These are phyloP conservation scores for Rachycentron canadum DNA, from an alignment of 2,797 vertebrate species.

Conservation along the genomic window DNA sequence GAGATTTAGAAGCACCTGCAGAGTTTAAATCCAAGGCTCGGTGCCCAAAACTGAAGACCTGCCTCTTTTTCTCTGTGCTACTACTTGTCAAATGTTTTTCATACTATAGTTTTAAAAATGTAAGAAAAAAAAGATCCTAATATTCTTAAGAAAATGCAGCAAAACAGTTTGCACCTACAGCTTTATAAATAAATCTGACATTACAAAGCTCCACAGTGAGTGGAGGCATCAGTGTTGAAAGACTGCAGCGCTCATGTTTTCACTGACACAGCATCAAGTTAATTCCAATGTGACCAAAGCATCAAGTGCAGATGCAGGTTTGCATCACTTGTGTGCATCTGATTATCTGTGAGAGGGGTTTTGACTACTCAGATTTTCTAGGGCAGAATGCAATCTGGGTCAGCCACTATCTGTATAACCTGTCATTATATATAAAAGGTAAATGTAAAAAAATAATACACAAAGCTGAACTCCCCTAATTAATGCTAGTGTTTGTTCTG, in stretches of 20 bases:
- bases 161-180: conserved; percentile 20
- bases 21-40: conserved; percentile 14
- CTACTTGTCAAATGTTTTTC: conserved; percentile 8
- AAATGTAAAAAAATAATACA: conserved; percentile 4
- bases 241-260: conserved; percentile 15
- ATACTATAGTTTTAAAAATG: background rate
- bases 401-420: background rate
- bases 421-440: background rate
- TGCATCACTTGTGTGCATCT: background rate
- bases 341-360: background rate
- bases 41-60: conserved; percentile 18
- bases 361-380: background rate
- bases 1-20: conserved; percentile 43
- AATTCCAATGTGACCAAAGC: conserved; percentile 7
- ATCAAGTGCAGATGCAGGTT: conserved; percentile 27
- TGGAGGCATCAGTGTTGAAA: background rate
- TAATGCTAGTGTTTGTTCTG: conserved; percentile 11
- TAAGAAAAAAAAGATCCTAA: background rate
- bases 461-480: background rate
- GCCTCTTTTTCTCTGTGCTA: background rate
- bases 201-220: background rate
- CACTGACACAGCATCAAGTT: conserved; percentile 25
- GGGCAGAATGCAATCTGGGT: background rate
- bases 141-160: background rate
- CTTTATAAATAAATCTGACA: conserved; percentile 27